A percentile compares a stretch with the other conserved stretches of the same genome.
Conservation (phyloP, 1,140 invertebrate species). For the Rhopalosiphum maidis region DNA sequence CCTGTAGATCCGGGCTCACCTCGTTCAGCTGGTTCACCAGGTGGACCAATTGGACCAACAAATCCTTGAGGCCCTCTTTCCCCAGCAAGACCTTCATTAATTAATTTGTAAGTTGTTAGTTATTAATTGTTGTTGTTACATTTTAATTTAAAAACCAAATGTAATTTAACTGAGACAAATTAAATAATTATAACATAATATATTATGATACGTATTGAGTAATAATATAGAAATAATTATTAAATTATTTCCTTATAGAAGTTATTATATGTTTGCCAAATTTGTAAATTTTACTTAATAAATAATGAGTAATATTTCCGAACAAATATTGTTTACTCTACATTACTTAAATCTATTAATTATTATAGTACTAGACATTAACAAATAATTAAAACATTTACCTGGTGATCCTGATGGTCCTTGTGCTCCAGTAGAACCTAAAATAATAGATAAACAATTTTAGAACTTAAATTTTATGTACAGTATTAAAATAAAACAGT, state of each 20-base stretch:
- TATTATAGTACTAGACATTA: neutral
- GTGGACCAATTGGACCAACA: slow-evolving; percentile 48
- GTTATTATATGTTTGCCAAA: neutral
- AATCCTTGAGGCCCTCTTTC: slow-evolving; percentile 56
- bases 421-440: slow-evolving; percentile 43
- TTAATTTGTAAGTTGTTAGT: neutral
- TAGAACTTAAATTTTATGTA: neutral
- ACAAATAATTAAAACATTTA: neutral
- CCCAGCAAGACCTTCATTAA: slow-evolving; percentile 47
- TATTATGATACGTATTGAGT: neutral
- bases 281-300: neutral
- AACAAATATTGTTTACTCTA: neutral
- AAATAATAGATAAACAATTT: neutral
- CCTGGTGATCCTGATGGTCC: slow-evolving; percentile 45
- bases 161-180: neutral
- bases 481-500: neutral
- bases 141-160: neutral
- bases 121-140: neutral
- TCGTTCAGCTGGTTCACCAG: slow-evolving; percentile 58
- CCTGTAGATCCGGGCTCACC: slow-evolving; percentile 56
- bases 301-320: neutral
- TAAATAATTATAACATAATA: neutral
- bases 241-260: neutral
- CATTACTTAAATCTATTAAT: neutral
- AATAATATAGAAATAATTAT: neutral